Base-by-base conservation (phyloP, 1,140 invertebrate species). In the Mycetomoellerius zeteki region DNA sequence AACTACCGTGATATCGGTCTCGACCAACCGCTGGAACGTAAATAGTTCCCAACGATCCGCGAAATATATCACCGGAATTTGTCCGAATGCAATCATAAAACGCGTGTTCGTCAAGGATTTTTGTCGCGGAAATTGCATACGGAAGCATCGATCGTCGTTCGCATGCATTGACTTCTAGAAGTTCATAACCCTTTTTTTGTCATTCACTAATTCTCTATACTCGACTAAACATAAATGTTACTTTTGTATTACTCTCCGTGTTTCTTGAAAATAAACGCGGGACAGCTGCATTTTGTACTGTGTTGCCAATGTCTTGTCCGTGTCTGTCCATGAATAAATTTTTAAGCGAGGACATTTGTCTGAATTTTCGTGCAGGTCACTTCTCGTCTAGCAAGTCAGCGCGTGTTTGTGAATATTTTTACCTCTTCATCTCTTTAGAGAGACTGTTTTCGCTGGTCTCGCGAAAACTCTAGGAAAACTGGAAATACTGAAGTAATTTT, bases 31-130 rank as follows among this genome's bases (percentile, higher is more conserved):
- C 50, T 73, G 69, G 80, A 47, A 84, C 80, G 80, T 84, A 84
- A 84, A 84, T 84, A 33, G 54, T 12, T 52, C 3, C 69, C 69
- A 84, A 50, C 54, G 80, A 84, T 73, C 69, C 69, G 80, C 69
- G 24, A 84, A 82, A 73, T 30, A 60, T 82, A 82, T 82, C 80
- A 8, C 6, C 54, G 69, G 80, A 84, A 84, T 75, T 73, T 84
- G 80, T 72, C 10, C 50, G 24, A 43, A 30, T 19, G 52, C 27
- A 27, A 54, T 43, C 33, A 82, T 54, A 54, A n/a, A 47, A 10
- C 24, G 37, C 3, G 65, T 27, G 19, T 24, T 47, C 58, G 12
- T 24, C 58, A n/a, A 73, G 43, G 12, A 21, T 58, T 82, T 72
- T 58, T 72, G 73, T 60, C 67, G 16, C 43, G n/a, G 62, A 5